phyloP scores from a whole-genome alignment of 2,888 invertebrate genomes.

The Eristalinus sepulchralis region DNA sequence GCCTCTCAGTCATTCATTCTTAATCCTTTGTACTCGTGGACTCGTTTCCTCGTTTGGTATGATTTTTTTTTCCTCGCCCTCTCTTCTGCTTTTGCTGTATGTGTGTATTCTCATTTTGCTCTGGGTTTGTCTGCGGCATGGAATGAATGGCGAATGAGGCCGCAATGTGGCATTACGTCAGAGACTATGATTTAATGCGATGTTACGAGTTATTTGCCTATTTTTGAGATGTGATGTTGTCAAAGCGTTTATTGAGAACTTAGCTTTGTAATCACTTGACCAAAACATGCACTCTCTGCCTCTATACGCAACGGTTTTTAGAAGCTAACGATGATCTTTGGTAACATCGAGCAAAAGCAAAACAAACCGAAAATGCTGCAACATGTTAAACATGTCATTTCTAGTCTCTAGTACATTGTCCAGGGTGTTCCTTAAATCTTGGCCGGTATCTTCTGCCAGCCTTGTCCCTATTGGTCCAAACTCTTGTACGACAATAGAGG shows the following conservation, averaged over 20 bases:
- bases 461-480: too few relatives aligned
- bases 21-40: slow-evolving; percentile 50
- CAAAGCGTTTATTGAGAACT: not conserved
- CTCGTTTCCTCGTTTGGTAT: not conserved
- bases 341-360: too few relatives aligned
- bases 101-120: not conserved
- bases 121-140: slow-evolving; percentile 31
- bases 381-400: too few relatives aligned
- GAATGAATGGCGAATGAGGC: slow-evolving; percentile 42
- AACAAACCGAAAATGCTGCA: too few relatives aligned
- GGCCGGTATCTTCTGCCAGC: too few relatives aligned
- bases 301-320: too few relatives aligned
- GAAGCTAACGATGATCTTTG: too few relatives aligned
- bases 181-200: slow-evolving; percentile 54
- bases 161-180: slow-evolving; percentile 40
- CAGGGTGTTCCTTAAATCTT: too few relatives aligned
- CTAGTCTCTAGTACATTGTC: too few relatives aligned
- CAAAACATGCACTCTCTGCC: too few relatives aligned
- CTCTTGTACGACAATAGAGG: too few relatives aligned
- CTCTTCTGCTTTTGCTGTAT: not conserved
- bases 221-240: not conserved
- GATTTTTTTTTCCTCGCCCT: not conserved
- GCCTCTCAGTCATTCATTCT: slow-evolving; percentile 38
- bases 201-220: not conserved
- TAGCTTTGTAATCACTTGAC: too few relatives aligned